A percentile compares a stretch with the other conserved stretches of the same genome.
Evolutionary conservation across 2,113 vertebrate species (phyloP).

Genomic region (Tor tambroides): DNA sequence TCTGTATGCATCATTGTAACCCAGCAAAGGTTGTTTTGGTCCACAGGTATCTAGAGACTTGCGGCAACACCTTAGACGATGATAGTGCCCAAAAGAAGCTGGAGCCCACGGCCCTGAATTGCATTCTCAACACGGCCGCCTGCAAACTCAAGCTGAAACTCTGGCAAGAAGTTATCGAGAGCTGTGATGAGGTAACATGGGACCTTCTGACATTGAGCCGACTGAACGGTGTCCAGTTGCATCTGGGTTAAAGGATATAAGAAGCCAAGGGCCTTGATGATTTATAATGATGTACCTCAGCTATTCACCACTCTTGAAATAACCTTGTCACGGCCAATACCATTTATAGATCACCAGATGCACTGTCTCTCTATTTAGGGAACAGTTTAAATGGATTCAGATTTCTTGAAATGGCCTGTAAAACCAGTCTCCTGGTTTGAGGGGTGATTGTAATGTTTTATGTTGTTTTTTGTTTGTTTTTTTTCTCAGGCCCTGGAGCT

Average conservation of each 20-base stretch:
- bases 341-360: neutral
- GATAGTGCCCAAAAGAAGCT: slow-evolving; percentile 77
- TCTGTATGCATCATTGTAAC: neutral
- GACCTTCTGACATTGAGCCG: neutral
- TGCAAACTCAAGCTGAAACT: slow-evolving; percentile 89
- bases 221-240: slow-evolving; percentile 5
- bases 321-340: neutral
- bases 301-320: neutral
- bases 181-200: slow-evolving; percentile 84
- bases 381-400: neutral
- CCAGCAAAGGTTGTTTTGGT: neutral
- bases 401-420: neutral
- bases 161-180: slow-evolving; percentile 90
- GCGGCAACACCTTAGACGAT: slow-evolving; percentile 77
- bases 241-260: slow-evolving; percentile 6
- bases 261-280: neutral
- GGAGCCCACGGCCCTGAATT: slow-evolving; percentile 84
- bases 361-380: neutral
- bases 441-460: neutral
- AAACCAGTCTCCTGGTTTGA: neutral
- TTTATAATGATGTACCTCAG: neutral
- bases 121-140: slow-evolving; percentile 89
- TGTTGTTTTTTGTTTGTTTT: neutral
- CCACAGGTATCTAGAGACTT: slow-evolving; percentile 85
- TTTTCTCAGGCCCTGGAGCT: slow-evolving; percentile 85